Evolutionary conservation across 1,140 invertebrate species (phyloP), one percentile per base, ranked within the genome.

Genomic region (Heliothis subflexa): DNA sequence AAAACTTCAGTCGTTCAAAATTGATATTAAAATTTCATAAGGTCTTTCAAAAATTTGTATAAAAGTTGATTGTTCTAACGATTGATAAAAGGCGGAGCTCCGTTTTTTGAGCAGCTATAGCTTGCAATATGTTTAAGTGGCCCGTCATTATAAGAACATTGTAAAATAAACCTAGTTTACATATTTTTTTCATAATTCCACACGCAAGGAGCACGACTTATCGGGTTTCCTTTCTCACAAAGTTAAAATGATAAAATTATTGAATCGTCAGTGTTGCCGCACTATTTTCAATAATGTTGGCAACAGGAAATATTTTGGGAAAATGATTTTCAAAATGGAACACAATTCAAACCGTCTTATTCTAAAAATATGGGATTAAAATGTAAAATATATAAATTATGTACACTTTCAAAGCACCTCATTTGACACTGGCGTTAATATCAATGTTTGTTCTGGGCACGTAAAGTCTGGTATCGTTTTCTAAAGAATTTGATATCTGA

Each of bases 341-440:
- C 86, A 89, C 82, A 81, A 85, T 82, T 78, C 82, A 81, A 83
- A 81, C 77, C 76, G 70, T 83, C 83, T 86, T 88, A 86, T 55
- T 55, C 80, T 86, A 86, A 86, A 81, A 75, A 79, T 81, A 81
- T 74, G 77, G 80, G 80, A 73, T 82, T 84, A 82, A 83, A 85
- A 84, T 88, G 82, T 86, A 83, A 84, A 86, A 85, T 85, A 84
- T 79, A 78, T 77, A 77, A 86, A 80, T 85, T 86, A 89, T 91
- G 79, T 90, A 92, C 87, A 92, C 81, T 84, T 80, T 83, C 74
- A 83, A 91, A 93, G 92, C 92, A 94, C 92, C 92, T 84, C 87
- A 86, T 92, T 94, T 91, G 89, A 91, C 90, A 93, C 88, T 88
- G 82, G 84, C 78, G 68, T 83, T 87, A 84, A 85, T 87, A 89